These are phyloP conservation scores for Ahaetulla prasina DNA, from an alignment of 2,113 vertebrate genomes.

Conservation along the genomic window DNA sequence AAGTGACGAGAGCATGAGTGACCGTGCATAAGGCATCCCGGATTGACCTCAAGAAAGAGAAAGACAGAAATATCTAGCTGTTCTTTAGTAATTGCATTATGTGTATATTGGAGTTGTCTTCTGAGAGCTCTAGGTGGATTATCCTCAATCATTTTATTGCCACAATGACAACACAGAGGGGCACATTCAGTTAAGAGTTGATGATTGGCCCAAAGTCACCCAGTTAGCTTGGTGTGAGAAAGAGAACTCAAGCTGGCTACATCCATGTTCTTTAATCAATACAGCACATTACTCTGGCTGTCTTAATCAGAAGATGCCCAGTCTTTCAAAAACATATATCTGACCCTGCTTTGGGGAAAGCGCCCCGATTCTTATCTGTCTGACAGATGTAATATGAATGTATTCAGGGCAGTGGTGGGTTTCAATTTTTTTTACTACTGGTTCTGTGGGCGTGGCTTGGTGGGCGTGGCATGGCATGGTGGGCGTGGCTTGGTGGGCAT, in stretches of 20 bases:
- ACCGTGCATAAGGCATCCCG: too few species aligned
- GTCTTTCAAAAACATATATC: not conserved
- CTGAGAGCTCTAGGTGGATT: not conserved
- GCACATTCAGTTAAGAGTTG: not conserved
- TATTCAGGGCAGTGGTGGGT: too few species aligned
- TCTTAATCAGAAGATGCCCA: not conserved
- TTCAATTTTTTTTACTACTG: too few species aligned
- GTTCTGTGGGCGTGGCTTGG: too few species aligned
- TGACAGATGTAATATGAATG: not conserved
- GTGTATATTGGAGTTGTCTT: not conserved
- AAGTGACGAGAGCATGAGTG: too few species aligned
- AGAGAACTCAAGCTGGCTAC: not conserved
- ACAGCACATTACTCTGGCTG: not conserved
- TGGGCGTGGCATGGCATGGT: too few species aligned
- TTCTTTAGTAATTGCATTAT: not conserved
- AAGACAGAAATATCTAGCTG: not conserved
- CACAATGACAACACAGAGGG: not conserved
- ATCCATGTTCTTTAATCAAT: not conserved
- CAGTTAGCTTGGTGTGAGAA: not conserved
- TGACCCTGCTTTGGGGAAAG: not conserved
- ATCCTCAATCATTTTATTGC: not conserved
- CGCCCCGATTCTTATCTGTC: not conserved
- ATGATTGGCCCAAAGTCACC: not conserved
- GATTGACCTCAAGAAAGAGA: not conserved
- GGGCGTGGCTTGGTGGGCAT: too few species aligned